phyloP scores from a whole-genome alignment of 2,797 vertebrate species.

The Falco concolor region DNA sequence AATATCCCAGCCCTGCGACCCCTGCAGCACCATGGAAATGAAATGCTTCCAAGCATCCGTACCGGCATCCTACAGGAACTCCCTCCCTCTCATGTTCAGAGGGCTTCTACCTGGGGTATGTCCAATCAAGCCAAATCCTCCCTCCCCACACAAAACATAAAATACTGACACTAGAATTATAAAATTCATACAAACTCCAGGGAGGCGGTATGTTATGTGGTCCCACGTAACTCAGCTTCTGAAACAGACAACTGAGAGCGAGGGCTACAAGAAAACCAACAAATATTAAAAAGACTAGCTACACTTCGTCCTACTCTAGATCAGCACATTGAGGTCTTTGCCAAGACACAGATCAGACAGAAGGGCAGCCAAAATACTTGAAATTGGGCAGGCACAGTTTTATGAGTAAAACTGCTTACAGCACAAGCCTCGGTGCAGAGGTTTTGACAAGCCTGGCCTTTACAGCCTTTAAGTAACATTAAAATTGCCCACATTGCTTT shows the following conservation, averaged over 20 bases:
- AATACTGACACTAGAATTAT: background rate
- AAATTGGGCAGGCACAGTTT: background rate
- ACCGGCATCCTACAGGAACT: background rate
- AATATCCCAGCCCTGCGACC: background rate
- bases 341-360: background rate
- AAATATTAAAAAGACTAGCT: background rate
- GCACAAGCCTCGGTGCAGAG: background rate
- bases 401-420: background rate
- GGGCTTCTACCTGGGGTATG: background rate
- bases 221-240: background rate
- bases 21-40: background rate
- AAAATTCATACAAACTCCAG: background rate
- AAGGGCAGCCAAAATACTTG: background rate
- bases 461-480: background rate
- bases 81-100: background rate
- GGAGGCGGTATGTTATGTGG: background rate
- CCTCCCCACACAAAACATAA: background rate
- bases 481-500: background rate
- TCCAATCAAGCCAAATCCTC: background rate
- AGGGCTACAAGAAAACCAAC: background rate
- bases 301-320: background rate
- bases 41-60: background rate
- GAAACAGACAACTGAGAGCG: background rate
- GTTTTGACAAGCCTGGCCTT: background rate
- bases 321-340: background rate